Evolutionary conservation across 2,888 invertebrate genomes (phyloP).

Genomic region (Tetranychus piercei): DNA sequence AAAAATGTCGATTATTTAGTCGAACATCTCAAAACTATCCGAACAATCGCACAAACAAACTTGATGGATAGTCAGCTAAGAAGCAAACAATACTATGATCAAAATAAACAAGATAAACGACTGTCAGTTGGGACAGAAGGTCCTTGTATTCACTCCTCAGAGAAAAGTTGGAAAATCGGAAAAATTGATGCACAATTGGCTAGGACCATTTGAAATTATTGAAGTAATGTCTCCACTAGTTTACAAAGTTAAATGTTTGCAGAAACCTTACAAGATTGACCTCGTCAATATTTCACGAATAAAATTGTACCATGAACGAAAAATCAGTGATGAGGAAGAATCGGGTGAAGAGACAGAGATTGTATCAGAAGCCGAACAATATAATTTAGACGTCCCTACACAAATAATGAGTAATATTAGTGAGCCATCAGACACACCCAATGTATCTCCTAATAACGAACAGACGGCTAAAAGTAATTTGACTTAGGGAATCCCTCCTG

Average conservation of each 20-base stretch:
- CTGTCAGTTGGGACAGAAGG: background rate
- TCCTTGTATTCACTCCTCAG: background rate
- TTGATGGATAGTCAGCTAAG: background rate
- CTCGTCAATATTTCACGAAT: too few species aligned
- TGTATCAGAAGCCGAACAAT: too few species aligned
- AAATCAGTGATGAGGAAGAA: too few species aligned
- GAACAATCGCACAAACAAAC: background rate
- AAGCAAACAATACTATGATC: background rate
- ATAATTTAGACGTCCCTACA: too few species aligned
- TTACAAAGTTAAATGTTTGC: background rate
- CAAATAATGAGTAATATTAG: too few species aligned
- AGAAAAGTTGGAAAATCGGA: conserved; percentile 10
- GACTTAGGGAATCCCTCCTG: too few species aligned
- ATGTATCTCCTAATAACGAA: too few species aligned
- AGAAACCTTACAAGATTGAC: too few species aligned
- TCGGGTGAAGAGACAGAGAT: too few species aligned
- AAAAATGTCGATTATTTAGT: background rate
- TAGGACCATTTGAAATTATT: background rate
- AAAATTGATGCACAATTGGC: conserved; percentile 5
- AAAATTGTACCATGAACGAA: too few species aligned
- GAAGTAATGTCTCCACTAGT: background rate
- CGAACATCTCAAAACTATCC: background rate
- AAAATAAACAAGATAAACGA: background rate
- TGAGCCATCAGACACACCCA: too few species aligned
- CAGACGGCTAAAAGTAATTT: too few species aligned